Evolutionary conservation across 2,888 invertebrate species (phyloP).

Genomic region (Lottia scabra): DNA sequence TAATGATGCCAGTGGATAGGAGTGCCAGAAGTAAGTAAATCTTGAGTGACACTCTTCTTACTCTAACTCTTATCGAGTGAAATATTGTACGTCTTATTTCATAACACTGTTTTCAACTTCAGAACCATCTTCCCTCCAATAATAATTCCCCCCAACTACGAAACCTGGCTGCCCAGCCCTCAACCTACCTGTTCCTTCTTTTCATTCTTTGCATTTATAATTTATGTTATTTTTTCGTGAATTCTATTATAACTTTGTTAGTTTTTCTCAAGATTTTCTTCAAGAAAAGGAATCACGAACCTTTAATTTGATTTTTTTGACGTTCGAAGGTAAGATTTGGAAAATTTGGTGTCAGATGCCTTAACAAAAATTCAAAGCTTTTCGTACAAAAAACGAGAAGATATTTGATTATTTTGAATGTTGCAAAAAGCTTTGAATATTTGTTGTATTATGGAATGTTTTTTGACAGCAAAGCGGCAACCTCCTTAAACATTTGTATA

Average conservation of each 20-base stretch:
- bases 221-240: neutral
- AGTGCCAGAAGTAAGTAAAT: neutral
- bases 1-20: neutral
- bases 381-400: neutral
- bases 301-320: neutral
- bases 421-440: no score
- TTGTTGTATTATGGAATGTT: neutral
- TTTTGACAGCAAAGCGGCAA: neutral
- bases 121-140: slow-evolving; percentile 1
- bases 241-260: neutral
- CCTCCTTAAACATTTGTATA: neutral
- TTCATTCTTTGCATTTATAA: neutral
- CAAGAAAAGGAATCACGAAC: slow-evolving; percentile 7
- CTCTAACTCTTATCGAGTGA: neutral
- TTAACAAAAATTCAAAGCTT: neutral
- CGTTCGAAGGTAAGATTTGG: neutral
- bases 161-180: slow-evolving; percentile 3
- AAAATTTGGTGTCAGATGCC: neutral
- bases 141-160: slow-evolving; percentile 4
- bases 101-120: neutral
- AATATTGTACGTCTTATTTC: neutral
- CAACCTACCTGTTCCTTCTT: neutral
- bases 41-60: neutral
- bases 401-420: no score
- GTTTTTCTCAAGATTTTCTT: neutral